Percentiles rank a stretch among this genome's conserved stretches.
phyloP scores from a whole-genome alignment of 2,113 vertebrate genomes.

The Lycocorax pyrrhopterus region DNA sequence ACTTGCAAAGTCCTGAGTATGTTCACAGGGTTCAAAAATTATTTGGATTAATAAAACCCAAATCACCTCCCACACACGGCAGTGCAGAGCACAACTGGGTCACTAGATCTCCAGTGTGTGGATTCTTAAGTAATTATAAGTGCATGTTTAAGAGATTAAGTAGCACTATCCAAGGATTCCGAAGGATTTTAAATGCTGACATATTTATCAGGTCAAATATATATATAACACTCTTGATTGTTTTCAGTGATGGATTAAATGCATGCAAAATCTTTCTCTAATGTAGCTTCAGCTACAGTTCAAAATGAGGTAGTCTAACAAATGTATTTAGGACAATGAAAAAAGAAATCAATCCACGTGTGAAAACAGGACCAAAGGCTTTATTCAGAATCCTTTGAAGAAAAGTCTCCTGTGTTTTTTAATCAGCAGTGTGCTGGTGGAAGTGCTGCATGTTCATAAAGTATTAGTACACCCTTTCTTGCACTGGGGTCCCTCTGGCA shows the following conservation, averaged over 20 bases:
- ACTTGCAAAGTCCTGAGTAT: background rate
- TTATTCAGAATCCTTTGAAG: conserved; percentile 47
- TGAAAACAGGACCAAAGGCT: conserved; percentile 32
- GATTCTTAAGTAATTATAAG: background rate
- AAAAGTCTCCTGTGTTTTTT: conserved; percentile 23
- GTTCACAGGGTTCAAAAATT: background rate
- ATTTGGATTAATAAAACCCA: background rate
- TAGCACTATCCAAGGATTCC: background rate
- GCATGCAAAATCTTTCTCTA: background rate
- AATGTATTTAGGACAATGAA: conserved; percentile 55
- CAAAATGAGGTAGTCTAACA: conserved; percentile 10
- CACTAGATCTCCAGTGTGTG: background rate
- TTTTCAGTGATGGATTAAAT: background rate
- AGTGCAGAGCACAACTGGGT: background rate
- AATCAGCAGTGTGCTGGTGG: conserved; percentile 1
- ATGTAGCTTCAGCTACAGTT: background rate
- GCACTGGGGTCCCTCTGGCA: background rate
- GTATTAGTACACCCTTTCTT: background rate
- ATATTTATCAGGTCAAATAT: background rate
- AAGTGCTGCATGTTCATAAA: background rate
- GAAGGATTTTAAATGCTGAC: conserved; percentile 12
- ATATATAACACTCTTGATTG: background rate
- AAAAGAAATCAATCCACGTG: background rate
- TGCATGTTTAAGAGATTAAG: conserved; percentile 7
- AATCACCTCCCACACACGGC: background rate